These are phyloP conservation scores for Protobothrops flavoviridis DNA, from an alignment of 2,113 vertebrate genomes.

Conservation along the genomic window DNA sequence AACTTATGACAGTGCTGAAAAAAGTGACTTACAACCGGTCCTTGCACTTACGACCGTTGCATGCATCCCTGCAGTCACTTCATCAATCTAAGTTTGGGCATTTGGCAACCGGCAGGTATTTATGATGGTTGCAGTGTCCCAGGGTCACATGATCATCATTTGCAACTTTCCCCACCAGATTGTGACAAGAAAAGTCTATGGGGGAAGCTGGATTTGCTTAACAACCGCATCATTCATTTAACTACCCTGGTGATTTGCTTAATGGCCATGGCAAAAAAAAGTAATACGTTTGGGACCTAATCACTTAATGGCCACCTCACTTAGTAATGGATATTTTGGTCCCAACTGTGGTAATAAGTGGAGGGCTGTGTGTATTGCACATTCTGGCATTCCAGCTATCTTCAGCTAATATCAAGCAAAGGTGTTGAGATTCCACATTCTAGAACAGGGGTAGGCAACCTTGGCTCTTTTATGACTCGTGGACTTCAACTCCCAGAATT, in stretches of 20 bases:
- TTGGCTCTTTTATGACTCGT: too few relatives aligned
- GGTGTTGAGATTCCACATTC: background rate
- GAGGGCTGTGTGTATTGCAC: background rate
- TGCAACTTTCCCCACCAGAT: background rate
- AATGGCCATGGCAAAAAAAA: background rate
- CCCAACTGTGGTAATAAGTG: background rate
- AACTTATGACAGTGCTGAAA: background rate
- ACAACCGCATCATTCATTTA: background rate
- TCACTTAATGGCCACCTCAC: background rate
- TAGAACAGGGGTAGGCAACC: background rate
- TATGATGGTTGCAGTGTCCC: background rate
- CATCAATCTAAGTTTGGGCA: background rate
- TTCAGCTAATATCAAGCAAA: background rate
- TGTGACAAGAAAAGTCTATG: background rate
- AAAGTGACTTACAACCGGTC: background rate
- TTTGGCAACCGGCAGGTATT: background rate
- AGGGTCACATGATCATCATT: background rate
- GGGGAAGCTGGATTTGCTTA: background rate
- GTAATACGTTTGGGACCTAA: background rate
- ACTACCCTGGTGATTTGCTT: background rate
- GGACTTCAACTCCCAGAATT: too few relatives aligned
- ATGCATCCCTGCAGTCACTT: background rate
- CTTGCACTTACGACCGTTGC: background rate
- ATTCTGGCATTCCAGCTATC: background rate
- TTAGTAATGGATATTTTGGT: background rate